Conservation (phyloP, 2,888 invertebrate species). For the Aproaerema taeniolella region DNA sequence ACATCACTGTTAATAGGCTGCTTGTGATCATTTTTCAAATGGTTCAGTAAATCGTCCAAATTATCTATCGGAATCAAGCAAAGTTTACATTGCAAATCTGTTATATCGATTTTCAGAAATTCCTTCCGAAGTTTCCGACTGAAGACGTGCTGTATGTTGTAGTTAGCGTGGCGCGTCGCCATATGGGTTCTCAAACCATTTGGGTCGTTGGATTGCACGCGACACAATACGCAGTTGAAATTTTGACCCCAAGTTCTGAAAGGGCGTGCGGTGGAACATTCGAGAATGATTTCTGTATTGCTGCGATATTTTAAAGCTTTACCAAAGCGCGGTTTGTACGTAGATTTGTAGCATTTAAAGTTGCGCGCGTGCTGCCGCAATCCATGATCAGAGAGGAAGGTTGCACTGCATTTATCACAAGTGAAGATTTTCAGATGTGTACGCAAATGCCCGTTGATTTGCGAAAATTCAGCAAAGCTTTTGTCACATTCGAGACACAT, state of each 20-base stretch:
- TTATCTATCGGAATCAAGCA: conserved; percentile 58
- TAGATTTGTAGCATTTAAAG: conserved; percentile 61
- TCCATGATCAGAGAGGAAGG: conserved; percentile 61
- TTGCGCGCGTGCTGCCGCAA: conserved; percentile 59
- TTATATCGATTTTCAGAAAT: conserved; percentile 63
- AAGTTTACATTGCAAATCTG: conserved; percentile 63
- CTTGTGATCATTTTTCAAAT: conserved; percentile 64
- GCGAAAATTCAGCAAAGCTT: conserved; percentile 55
- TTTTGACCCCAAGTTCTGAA: conserved; percentile 69
- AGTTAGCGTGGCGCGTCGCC: conserved; percentile 59
- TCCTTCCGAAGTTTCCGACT: conserved; percentile 62
- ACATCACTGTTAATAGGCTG: conserved; percentile 62
- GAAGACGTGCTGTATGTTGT: conserved; percentile 58
- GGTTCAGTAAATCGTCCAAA: conserved; percentile 52
- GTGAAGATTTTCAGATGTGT: conserved; percentile 64
- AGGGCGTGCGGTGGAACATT: conserved; percentile 64
- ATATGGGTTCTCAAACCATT: conserved; percentile 61
- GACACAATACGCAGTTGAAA: conserved; percentile 63
- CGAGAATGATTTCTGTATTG: conserved; percentile 64
- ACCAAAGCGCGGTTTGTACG: conserved; percentile 62
- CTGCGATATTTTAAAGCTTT: conserved; percentile 60
- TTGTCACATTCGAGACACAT: conserved; percentile 65
- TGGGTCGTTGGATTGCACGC: conserved; percentile 65
- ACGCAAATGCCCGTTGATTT: conserved; percentile 60
- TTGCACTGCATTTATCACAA: conserved; percentile 63